phyloP scores from a whole-genome alignment of 2,888 invertebrate species.

The Papilio gigon region DNA sequence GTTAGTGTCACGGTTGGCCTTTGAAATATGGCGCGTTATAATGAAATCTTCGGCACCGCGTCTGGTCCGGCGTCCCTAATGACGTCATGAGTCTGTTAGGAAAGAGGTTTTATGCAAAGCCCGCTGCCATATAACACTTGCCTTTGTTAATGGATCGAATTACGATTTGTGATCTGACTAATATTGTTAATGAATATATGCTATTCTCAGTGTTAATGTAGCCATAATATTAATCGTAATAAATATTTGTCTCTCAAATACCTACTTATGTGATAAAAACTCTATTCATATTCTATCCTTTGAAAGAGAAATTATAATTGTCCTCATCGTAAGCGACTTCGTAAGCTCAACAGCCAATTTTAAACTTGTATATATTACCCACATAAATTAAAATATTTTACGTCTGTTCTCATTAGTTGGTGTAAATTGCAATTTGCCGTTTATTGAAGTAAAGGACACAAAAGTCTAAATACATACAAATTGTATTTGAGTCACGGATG shows the following conservation, averaged over 20 bases:
- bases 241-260: too few relatives aligned
- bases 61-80: conserved; percentile 51
- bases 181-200: not conserved
- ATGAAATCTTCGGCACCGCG: conserved; percentile 54
- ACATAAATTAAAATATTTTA: not conserved
- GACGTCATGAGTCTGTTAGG: conserved; percentile 50
- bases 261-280: not conserved
- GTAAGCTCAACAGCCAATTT: too few relatives aligned
- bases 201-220: not conserved
- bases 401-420: not conserved
- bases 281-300: not conserved
- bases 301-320: not conserved
- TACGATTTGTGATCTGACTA: conserved; percentile 43
- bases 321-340: not conserved
- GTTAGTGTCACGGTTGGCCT: conserved; percentile 69
- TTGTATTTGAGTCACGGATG: conserved; percentile 5
- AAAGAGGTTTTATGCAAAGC: conserved; percentile 54
- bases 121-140: conserved; percentile 46
- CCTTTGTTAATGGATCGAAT: conserved; percentile 49
- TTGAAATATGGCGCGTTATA: conserved; percentile 66
- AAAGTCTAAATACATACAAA: not conserved
- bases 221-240: too few relatives aligned
- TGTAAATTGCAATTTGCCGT: not conserved
- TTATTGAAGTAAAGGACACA: not conserved
- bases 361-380: too few relatives aligned